These are phyloP conservation scores for Furnarius figulus DNA, from an alignment of 2,113 vertebrate species.

Conservation along the genomic window DNA sequence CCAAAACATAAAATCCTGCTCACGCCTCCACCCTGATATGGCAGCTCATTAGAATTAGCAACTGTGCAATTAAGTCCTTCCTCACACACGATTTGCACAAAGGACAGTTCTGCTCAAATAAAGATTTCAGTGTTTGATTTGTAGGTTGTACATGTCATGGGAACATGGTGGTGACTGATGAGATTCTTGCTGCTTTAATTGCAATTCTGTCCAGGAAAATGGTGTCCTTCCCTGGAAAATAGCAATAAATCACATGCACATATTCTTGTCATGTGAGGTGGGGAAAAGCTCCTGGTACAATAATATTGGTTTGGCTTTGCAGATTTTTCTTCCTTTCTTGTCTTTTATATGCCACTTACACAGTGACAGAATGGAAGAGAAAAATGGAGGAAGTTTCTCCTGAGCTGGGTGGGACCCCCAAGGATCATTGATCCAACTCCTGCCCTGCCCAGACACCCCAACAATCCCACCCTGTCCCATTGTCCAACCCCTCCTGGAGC, in stretches of 20 bases:
- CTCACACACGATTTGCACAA: not conserved
- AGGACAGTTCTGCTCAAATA: not conserved
- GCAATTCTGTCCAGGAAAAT: not conserved
- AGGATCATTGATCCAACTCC: rapidly evolving
- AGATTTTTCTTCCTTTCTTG: not conserved
- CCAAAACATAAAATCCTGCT: not conserved
- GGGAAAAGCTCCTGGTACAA: not conserved
- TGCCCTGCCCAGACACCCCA: not conserved
- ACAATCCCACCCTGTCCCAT: too few species aligned
- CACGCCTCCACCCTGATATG: not conserved
- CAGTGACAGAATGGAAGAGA: not conserved
- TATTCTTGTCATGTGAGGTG: not conserved
- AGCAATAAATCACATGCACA: not conserved
- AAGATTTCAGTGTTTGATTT: slow-evolving; percentile 36
- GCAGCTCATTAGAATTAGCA: not conserved
- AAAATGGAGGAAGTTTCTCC: not conserved
- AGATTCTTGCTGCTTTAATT: not conserved
- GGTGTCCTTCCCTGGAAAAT: not conserved
- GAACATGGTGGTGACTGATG: not conserved
- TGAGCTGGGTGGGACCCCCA: not conserved
- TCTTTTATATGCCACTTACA: not conserved
- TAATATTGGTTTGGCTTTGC: not conserved
- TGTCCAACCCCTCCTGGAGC: not conserved
- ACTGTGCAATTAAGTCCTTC: slow-evolving; percentile 21
- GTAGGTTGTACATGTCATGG: not conserved